Percentiles rank a stretch among this genome's conserved stretches.
phyloP scores from a whole-genome alignment of 2,888 invertebrate genomes.

The Meloe dianella region DNA sequence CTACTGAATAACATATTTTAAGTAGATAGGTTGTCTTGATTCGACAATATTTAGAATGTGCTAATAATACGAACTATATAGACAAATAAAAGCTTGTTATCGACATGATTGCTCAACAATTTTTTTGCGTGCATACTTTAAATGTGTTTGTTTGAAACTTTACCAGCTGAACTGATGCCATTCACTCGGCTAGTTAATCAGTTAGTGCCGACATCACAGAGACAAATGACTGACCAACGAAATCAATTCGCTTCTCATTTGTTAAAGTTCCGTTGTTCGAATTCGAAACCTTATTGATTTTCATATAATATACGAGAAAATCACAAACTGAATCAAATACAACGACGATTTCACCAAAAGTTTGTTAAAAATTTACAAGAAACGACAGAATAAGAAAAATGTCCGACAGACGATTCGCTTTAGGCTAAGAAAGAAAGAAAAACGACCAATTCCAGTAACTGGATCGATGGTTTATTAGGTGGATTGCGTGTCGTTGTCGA shows the following conservation, averaged over 20 bases:
- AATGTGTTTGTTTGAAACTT: constrained; percentile 43
- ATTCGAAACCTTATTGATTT: not conserved
- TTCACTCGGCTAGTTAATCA: constrained; percentile 50
- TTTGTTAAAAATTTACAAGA: constrained; percentile 4
- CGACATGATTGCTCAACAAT: no score
- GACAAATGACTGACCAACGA: constrained; percentile 55
- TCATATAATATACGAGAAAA: not conserved
- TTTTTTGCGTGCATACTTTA: constrained; percentile 22
- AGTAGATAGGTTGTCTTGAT: not conserved
- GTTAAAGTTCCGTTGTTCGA: constrained; percentile 40
- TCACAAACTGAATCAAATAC: not conserved
- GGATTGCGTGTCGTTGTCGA: not conserved
- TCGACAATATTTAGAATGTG: not conserved
- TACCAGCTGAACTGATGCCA: constrained; percentile 47
- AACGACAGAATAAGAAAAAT: not conserved
- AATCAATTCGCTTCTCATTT: constrained; percentile 53
- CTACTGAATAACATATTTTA: not conserved
- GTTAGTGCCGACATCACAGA: constrained; percentile 44
- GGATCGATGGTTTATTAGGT: constrained; percentile 3
- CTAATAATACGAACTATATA: not conserved
- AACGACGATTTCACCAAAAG: not conserved
- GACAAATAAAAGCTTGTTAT: no score
- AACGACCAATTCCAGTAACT: not conserved
- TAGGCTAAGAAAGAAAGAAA: not conserved
- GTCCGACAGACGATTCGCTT: not conserved